Base-by-base conservation (phyloP, 2,113 vertebrate species). In the Lampris incognitus region DNA sequence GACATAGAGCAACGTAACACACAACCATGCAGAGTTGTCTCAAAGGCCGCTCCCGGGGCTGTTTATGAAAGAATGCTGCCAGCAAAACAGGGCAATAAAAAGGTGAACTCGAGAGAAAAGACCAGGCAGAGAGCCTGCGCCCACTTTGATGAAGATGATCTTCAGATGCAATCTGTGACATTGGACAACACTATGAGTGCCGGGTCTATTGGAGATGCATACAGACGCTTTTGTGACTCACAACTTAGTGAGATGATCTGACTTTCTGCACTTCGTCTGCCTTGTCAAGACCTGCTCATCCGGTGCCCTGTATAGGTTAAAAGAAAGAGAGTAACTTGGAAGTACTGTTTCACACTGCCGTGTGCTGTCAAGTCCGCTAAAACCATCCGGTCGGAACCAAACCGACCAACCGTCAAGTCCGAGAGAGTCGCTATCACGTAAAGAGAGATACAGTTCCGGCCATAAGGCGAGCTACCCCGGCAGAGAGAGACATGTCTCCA, bases 371-470 rank as follows among this genome's bases (percentile, higher is more conserved):
- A 51, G 57, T 44, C 56, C 60, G 48, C 9, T 59, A 7, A 3
- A 3, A 3, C 37, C 37, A 8, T 10, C 38, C 9, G 6, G 37
- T 8, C 48, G 58, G 9, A 66, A 65, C 24, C 63, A 65, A 13
- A 24, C 46, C 5, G 11, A 69, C 46, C 54, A 13, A 13, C 36
- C 42, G 38, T 72, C 38, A 24, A 4, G 41, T 44, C 36, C 13
- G 24, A 51, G 42, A 71, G 68, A 50, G 38, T 69, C 56, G 56
- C 55, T 24, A 10, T 13, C 39, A 55, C 69, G 52, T 51, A 42
- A 4, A 62, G n/a, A 75, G 57, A 24, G 70, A 71, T 50, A 84
- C 68, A 56, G 59, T 76, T 82, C 52, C 59, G 79, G 72, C 72
- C 69, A 69, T 79, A 69, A 57, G 77, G 79, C 71, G 70, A 70